These are phyloP conservation scores for Agonum fuliginosum DNA, from an alignment of 2,888 invertebrate species.

Conservation along the genomic window DNA sequence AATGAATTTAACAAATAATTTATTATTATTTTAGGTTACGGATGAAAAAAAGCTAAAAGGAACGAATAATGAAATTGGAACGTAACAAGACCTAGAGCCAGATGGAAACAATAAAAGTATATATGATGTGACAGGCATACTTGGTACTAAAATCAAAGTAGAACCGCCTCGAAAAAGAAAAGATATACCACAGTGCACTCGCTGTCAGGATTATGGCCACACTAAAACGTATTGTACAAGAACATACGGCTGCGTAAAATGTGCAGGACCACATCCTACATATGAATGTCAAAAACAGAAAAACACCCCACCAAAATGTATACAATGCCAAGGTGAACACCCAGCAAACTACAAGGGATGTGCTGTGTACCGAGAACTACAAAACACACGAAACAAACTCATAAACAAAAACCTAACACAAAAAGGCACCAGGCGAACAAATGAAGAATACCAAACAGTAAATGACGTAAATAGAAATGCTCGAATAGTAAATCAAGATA, in stretches of 20 bases:
- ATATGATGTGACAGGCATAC: constrained; percentile 56
- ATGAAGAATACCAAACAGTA: background rate
- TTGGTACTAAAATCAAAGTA: constrained; percentile 53
- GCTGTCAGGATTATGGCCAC: no score
- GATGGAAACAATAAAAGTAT: constrained; percentile 60
- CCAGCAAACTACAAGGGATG: no score
- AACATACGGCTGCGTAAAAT: no score
- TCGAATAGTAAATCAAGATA: no score
- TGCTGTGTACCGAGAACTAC: constrained; percentile 59
- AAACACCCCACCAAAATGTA: constrained; percentile 56
- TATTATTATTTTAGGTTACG: no score
- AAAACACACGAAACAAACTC: constrained; percentile 9
- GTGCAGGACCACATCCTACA: constrained; percentile 56
- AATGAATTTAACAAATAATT: no score
- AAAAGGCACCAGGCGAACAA: background rate
- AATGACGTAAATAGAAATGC: no score
- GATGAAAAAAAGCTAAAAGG: no score
- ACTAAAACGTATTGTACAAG: no score
- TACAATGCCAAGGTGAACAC: background rate
- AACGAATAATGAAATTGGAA: no score
- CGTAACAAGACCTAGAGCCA: background rate
- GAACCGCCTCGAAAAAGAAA: constrained; percentile 58
- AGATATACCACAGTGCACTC: no score
- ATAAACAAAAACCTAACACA: background rate
- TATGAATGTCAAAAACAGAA: constrained; percentile 60